phyloP scores from a whole-genome alignment of 2,888 invertebrate genomes.

The Agonopterix heracliana region DNA sequence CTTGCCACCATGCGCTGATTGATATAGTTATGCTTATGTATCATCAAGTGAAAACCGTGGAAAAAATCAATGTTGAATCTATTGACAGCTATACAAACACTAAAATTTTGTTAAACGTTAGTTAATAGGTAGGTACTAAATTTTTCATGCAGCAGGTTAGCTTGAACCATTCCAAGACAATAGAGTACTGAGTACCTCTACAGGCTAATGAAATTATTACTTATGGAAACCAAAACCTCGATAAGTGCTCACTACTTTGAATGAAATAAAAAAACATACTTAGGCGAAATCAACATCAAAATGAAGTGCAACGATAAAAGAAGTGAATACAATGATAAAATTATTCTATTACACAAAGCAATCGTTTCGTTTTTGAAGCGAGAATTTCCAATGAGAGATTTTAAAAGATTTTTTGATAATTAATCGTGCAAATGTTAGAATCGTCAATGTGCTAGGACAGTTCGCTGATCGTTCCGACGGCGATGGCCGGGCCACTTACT shows the following conservation, averaged over 20 bases:
- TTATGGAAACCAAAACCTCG: conserved; percentile 40
- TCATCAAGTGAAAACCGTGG: conserved; percentile 1
- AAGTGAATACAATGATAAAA: conserved; percentile 57
- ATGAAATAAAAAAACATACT: conserved; percentile 36
- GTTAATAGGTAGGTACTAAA: conserved; percentile 21
- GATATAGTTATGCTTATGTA: neutral
- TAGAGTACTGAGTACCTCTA: conserved; percentile 47
- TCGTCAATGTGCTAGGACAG: conserved; percentile 71
- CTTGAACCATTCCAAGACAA: conserved; percentile 54
- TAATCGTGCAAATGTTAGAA: conserved; percentile 66
- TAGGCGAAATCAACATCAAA: conserved; percentile 57
- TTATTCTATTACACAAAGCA: conserved; percentile 64
- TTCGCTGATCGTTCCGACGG: conserved; percentile 60
- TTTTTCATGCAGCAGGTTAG: conserved; percentile 59
- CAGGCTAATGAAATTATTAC: conserved; percentile 50
- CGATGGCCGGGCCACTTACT: conserved; percentile 84
- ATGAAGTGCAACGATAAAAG: conserved; percentile 65
- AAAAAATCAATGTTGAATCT: conserved; percentile 18
- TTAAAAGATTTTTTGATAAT: conserved; percentile 30
- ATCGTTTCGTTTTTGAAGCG: conserved; percentile 62
- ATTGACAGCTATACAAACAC: conserved; percentile 25
- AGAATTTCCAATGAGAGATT: conserved; percentile 55
- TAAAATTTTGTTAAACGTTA: conserved; percentile 24
- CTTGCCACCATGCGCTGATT: conserved; percentile 48
- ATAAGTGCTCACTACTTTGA: conserved; percentile 9